Percentiles rank a stretch among this genome's conserved stretches.
Evolutionary conservation across 2,888 invertebrate genomes (phyloP).

Genomic region (Anaspis maculata): DNA sequence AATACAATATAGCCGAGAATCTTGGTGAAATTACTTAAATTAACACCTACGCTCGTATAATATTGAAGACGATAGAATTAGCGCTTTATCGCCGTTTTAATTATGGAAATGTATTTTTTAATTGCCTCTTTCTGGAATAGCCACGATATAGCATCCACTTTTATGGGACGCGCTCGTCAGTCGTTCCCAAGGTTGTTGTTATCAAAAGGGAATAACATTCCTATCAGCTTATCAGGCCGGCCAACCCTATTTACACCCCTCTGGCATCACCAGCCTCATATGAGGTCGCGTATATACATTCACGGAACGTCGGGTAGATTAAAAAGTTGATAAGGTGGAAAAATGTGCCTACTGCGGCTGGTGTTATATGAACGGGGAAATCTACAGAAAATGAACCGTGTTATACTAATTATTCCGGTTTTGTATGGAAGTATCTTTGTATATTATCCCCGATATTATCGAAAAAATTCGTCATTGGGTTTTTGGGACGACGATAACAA

Average conservation of each 20-base stretch:
- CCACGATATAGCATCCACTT: constrained; percentile 8
- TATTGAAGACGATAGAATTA: constrained; percentile 3
- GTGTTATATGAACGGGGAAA: too few relatives aligned
- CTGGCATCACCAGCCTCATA: constrained; percentile 18
- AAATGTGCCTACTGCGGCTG: too few relatives aligned
- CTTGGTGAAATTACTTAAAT: too few relatives aligned
- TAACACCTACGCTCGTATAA: too few relatives aligned
- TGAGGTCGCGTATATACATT: constrained; percentile 19
- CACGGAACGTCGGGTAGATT: constrained; percentile 19
- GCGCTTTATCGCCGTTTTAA: background rate
- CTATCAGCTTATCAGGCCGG: constrained; percentile 28
- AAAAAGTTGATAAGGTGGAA: constrained; percentile 15
- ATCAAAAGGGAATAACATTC: constrained; percentile 30
- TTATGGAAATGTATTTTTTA: background rate
- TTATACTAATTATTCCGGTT: too few relatives aligned
- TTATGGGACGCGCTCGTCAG: constrained; percentile 9
- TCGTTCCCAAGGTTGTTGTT: constrained; percentile 27
- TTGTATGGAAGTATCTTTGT: too few relatives aligned
- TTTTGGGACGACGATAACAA: too few relatives aligned
- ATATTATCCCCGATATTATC: too few relatives aligned
- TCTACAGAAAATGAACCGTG: too few relatives aligned
- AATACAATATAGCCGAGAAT: too few relatives aligned
- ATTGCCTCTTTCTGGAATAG: background rate
- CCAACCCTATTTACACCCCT: constrained; percentile 31
- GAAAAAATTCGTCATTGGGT: too few relatives aligned